Conservation (phyloP, 2,888 invertebrate genomes). For the Drosophila pullipes region DNA sequence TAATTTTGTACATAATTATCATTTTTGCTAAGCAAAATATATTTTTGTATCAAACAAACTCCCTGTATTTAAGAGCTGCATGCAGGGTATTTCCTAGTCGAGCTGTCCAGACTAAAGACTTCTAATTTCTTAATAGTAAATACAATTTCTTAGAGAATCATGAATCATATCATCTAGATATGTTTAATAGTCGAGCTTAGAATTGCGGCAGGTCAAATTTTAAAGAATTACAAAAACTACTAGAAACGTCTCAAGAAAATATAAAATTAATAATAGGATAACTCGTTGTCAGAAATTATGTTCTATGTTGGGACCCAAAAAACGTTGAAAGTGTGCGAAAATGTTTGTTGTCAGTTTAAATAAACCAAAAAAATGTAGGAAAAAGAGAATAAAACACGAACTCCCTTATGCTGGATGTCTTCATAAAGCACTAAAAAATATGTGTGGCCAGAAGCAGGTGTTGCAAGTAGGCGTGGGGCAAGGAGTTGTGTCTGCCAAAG, state of each 20-base stretch:
- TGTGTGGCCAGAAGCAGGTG: conserved; percentile 33
- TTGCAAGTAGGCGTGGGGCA: not conserved
- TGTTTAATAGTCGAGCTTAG: not conserved
- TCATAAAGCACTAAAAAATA: conserved; percentile 25
- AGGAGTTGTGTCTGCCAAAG: conserved; percentile 25
- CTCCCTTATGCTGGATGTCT: conserved; percentile 30
- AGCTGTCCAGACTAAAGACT: not conserved
- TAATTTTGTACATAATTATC: no score
- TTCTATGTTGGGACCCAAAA: not conserved
- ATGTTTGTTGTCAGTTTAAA: conserved; percentile 41
- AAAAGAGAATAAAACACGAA: conserved; percentile 13
- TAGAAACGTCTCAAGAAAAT: not conserved
- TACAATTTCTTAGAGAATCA: not conserved
- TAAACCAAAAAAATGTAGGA: conserved; percentile 7
- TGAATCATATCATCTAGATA: not conserved
- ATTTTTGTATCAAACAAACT: not conserved
- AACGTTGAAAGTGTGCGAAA: conserved; percentile 22
- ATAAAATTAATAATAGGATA: not conserved
- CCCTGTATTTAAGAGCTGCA: not conserved
- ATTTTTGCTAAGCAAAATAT: not conserved
- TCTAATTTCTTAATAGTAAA: not conserved
- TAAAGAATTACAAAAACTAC: not conserved
- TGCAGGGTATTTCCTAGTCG: not conserved
- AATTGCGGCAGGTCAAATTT: not conserved
- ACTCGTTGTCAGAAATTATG: not conserved